Base-by-base conservation (phyloP, 2,113 vertebrate species). In the Neotragus moschatus region DNA sequence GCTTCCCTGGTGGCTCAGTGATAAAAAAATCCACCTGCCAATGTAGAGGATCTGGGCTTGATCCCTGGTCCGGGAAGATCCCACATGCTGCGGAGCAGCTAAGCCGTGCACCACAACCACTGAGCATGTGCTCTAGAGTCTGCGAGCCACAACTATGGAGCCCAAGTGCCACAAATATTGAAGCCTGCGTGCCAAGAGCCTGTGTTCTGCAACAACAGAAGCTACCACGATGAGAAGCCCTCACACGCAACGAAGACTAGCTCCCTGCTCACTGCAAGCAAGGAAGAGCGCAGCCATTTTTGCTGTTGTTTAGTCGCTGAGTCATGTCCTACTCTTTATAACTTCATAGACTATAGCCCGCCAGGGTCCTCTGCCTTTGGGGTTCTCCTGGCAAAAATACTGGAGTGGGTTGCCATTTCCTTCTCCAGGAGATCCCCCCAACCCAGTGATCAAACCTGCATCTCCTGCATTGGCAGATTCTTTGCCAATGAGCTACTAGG, bases 191-290 rank as follows among this genome's bases (percentile, higher is more conserved):
- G n/a, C 66, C 19, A 39, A 25, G 21, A 73, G 66, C 21, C 66
- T 73, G 66, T 39, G 36, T 73, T 39, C 11, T 39, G 66, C 66
- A 39, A 39, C 10, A 39, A 73, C 19, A 39, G 66, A 73, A 73
- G 66, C n/a, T 21, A 70, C 10, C 1, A 0, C 0, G 5, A 73
- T 13, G 21, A 73, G 66, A 73, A 25, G 66, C 10, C 66, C 11
- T 73, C 36, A 73, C 66, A 70, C 66, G 66, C 36, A 73, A 39
- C 0, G 10, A 73, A 73, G n/a, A 73, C 10, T n/a, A 66, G 36
- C 66, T 23, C 66, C 66, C 66, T 39, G 66, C 66, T 73, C 66
- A 73, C 66, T 39, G 66, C 66, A 73, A 73, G 66, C 36, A 23
- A 25, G 11, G 36, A 73, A 25, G 66, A 73, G 21, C 6, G 5